These are phyloP conservation scores for Cartodere bifasciata DNA, from an alignment of 2,888 invertebrate genomes.

Conservation along the genomic window DNA sequence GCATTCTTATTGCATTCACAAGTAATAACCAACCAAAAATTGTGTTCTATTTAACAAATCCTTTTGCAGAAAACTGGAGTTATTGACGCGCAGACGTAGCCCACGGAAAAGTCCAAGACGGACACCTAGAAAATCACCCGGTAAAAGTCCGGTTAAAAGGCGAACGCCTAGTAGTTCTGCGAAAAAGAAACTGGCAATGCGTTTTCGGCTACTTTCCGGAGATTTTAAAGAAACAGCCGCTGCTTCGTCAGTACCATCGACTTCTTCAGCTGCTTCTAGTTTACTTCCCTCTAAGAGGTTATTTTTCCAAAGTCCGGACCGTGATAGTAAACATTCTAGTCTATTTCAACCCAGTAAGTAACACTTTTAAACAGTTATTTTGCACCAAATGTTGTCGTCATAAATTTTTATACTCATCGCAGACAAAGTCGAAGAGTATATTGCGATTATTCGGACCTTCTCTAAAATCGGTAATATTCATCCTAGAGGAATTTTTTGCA, in stretches of 20 bases:
- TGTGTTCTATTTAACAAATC: no score
- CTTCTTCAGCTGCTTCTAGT: not conserved
- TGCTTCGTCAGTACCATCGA: constrained; percentile 15
- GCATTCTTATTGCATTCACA: not conserved
- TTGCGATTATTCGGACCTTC: no score
- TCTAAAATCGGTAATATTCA: no score
- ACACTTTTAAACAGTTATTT: constrained; percentile 1
- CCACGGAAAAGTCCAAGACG: constrained; percentile 26
- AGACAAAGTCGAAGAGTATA: no score
- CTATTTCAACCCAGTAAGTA: constrained; percentile 19
- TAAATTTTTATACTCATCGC: no score
- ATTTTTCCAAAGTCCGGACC: constrained; percentile 57
- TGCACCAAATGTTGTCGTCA: not conserved
- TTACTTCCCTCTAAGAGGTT: constrained; percentile 46
- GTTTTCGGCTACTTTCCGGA: constrained; percentile 24
- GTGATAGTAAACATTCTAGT: constrained; percentile 17
- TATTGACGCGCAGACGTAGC: constrained; percentile 30
- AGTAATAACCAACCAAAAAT: no score
- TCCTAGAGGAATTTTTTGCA: no score
- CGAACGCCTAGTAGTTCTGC: constrained; percentile 48
- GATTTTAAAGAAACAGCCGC: constrained; percentile 21
- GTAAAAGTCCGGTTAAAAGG: constrained; percentile 36
- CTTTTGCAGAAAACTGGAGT: constrained; percentile 32
- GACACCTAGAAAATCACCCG: constrained; percentile 38
- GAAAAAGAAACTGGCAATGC: constrained; percentile 40